These are phyloP conservation scores for Ochotona princeps DNA, from an alignment of 2,113 vertebrate species.

Conservation along the genomic window DNA sequence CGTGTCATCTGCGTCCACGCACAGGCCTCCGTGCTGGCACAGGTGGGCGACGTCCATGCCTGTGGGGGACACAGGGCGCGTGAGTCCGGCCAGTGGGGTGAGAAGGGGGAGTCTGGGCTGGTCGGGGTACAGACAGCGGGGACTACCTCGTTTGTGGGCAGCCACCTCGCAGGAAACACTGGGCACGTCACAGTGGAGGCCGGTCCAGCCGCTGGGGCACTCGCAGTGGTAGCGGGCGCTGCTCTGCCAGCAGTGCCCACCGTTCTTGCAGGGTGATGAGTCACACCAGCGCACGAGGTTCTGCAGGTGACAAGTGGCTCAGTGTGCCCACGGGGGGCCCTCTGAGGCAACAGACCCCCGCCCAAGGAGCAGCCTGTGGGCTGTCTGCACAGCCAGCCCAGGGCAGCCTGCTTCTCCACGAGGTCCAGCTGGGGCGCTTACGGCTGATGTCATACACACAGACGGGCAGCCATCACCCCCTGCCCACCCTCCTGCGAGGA, in stretches of 20 bases:
- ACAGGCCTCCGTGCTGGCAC: constrained; percentile 94
- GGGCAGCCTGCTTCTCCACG: too few relatives aligned
- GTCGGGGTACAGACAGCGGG: too few relatives aligned
- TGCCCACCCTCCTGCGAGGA: too few relatives aligned
- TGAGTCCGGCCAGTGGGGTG: not conserved
- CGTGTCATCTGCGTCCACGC: constrained; percentile 92
- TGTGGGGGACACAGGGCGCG: not conserved
- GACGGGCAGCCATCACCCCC: too few relatives aligned
- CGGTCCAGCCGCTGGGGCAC: constrained; percentile 94
- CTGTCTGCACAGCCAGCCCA: too few relatives aligned
- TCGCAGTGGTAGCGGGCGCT: constrained; percentile 92
- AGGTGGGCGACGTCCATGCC: constrained; percentile 90
- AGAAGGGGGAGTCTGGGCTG: not conserved
- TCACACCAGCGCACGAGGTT: constrained; percentile 96
- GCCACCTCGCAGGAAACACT: constrained; percentile 97
- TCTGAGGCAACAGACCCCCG: too few relatives aligned
- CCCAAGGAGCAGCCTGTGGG: too few relatives aligned
- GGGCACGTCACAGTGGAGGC: constrained; percentile 95
- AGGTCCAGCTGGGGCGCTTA: too few relatives aligned
- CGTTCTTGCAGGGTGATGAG: constrained; percentile 95
- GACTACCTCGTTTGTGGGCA: constrained; percentile 92
- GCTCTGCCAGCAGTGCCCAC: constrained; percentile 94
- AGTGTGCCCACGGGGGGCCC: not conserved
- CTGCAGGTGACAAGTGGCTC: constrained; percentile 80
- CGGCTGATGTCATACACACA: too few relatives aligned